Percentiles rank a stretch among this genome's conserved stretches.
Conservation (phyloP, 1,140 invertebrate species). For the Trachymyrmex septentrionalis region DNA sequence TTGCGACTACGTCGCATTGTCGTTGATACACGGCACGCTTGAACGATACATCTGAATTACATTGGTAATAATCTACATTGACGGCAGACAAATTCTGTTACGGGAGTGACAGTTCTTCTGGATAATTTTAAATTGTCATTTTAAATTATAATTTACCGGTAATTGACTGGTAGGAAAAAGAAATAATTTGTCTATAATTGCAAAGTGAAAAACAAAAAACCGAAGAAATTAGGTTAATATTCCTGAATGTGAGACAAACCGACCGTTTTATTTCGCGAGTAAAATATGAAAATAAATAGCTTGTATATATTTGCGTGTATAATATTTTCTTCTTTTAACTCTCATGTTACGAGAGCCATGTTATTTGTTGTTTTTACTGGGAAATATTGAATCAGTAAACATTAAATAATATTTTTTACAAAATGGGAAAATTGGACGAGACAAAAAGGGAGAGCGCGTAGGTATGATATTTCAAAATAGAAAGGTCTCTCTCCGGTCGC, state of each 20-base stretch:
- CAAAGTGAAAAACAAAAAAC: slow-evolving; percentile 15
- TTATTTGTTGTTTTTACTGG: slow-evolving; percentile 5
- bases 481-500: neutral
- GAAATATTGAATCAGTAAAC: slow-evolving; percentile 35
- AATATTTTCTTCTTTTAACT: neutral
- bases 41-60: slow-evolving; percentile 55
- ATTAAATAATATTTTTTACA: slow-evolving; percentile 34
- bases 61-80: slow-evolving; percentile 31
- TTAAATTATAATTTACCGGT: neutral
- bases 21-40: slow-evolving; percentile 30
- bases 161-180: neutral
- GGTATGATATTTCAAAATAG: neutral
- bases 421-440: slow-evolving; percentile 13
- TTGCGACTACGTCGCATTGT: slow-evolving; percentile 56
- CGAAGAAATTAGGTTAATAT: neutral
- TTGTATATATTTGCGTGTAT: neutral
- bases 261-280: neutral
- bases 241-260: neutral
- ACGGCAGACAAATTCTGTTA: slow-evolving; percentile 41
- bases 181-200: slow-evolving; percentile 11
- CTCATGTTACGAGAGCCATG: neutral
- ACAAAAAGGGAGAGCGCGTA: neutral
- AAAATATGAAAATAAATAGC: neutral
- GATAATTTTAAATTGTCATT: neutral
- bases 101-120: neutral